phyloP scores from a whole-genome alignment of 2,113 vertebrate species.

The Nettapus auritus region DNA sequence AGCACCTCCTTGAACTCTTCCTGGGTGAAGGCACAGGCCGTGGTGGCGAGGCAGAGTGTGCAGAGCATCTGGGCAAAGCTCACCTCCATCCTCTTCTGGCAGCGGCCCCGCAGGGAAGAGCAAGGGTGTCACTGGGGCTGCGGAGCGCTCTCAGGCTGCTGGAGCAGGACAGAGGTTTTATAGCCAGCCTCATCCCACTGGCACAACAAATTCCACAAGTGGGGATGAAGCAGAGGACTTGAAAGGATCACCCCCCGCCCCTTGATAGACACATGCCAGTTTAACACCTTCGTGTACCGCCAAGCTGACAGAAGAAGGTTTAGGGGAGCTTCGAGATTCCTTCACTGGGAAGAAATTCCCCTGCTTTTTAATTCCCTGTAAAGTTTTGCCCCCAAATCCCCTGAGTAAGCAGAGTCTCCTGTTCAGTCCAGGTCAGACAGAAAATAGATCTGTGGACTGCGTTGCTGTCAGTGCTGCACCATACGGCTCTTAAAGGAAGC shows the following conservation, averaged over 20 bases:
- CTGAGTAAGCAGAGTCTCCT: not conserved
- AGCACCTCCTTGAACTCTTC: conserved; percentile 82
- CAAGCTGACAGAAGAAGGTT: conserved; percentile 43
- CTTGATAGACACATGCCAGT: conserved; percentile 58
- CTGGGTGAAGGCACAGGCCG: conserved; percentile 73
- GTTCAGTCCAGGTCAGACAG: not conserved
- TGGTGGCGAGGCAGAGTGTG: conserved; percentile 36
- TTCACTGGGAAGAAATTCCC: not conserved
- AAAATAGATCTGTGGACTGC: not conserved
- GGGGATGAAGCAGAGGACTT: conserved; percentile 79
- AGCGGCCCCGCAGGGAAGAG: not conserved
- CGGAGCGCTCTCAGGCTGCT: not conserved
- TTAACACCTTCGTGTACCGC: conserved; percentile 56
- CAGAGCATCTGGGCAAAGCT: conserved; percentile 59
- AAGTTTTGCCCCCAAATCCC: not conserved
- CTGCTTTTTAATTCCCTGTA: not conserved
- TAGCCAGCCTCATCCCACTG: conserved; percentile 74
- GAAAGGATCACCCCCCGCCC: conserved; percentile 74
- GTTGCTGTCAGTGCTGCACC: not conserved
- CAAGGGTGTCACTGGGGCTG: not conserved
- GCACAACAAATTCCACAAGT: conserved; percentile 84
- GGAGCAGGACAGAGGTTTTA: conserved; percentile 40
- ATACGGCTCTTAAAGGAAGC: not conserved
- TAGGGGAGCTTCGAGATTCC: not conserved
- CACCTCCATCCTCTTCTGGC: not conserved